These are phyloP conservation scores for Meiosimyza decipiens DNA, from an alignment of 2,888 invertebrate species.

Conservation along the genomic window DNA sequence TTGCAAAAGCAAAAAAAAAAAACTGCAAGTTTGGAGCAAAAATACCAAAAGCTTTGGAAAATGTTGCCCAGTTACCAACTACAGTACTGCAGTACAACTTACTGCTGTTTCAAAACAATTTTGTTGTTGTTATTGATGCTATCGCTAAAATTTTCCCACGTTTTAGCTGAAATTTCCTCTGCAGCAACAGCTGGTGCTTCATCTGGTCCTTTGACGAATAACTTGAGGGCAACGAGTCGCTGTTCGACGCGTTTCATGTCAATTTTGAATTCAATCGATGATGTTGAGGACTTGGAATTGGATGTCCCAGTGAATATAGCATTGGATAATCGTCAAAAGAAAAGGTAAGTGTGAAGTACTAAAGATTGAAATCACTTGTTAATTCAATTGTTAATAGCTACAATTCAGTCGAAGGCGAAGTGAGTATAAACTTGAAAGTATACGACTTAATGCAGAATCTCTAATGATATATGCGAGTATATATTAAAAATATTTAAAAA, in stretches of 20 bases:
- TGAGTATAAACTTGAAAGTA: too few species aligned
- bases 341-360: slow-evolving; percentile 56
- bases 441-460: too few species aligned
- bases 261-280: slow-evolving; percentile 59
- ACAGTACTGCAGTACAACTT: too few species aligned
- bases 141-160: neutral
- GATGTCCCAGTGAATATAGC: slow-evolving; percentile 62
- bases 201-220: slow-evolving; percentile 43
- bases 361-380: neutral
- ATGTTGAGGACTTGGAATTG: slow-evolving; percentile 63
- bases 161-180: slow-evolving; percentile 4
- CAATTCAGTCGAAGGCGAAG: too few species aligned
- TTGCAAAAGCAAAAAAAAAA: too few species aligned
- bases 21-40: too few species aligned
- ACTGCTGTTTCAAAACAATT: neutral
- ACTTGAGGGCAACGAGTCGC: slow-evolving; percentile 43
- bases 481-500: too few species aligned
- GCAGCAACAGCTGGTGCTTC: slow-evolving; percentile 14
- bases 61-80: too few species aligned
- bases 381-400: neutral
- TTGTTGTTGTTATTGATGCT: neutral
- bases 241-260: slow-evolving; percentile 52
- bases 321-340: slow-evolving; percentile 61
- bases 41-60: too few species aligned
- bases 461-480: too few species aligned